A percentile compares a stretch with the other conserved stretches of the same genome.
Evolutionary conservation across 2,797 vertebrate genomes (phyloP).

Genomic region (Poeciliopsis infans): DNA sequence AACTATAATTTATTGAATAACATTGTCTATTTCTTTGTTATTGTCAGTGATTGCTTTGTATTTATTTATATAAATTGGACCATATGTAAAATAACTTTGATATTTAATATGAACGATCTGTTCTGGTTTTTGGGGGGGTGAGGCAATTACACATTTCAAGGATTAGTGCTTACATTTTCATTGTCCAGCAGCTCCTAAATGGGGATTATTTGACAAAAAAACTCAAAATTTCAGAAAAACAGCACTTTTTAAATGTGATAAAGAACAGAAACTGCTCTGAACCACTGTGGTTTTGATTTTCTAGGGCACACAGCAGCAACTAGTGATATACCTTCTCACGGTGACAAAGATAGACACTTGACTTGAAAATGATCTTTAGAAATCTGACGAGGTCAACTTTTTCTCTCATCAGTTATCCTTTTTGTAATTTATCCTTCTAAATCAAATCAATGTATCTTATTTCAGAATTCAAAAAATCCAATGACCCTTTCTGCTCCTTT

Average conservation of each 20-base stretch:
- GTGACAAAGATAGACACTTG: background rate
- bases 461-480: background rate
- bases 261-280: background rate
- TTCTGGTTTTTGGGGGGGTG: background rate
- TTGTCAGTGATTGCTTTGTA: constrained; percentile 48
- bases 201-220: background rate
- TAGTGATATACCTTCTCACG: background rate
- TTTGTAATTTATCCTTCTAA: background rate
- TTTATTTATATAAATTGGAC: constrained; percentile 62
- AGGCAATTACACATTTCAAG: background rate
- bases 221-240: background rate
- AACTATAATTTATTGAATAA: constrained; percentile 72
- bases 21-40: constrained; percentile 2
- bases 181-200: background rate
- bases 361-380: background rate
- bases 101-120: constrained; percentile 13
- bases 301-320: background rate
- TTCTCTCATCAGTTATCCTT: background rate
- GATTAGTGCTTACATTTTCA: background rate
- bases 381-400: background rate
- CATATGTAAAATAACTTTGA: constrained; percentile 2
- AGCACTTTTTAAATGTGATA: background rate
- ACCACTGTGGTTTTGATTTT: background rate
- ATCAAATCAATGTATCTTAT: background rate
- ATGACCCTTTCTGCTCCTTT: background rate